A percentile compares a stretch with the other conserved stretches of the same genome.
Evolutionary conservation across 2,113 vertebrate species (phyloP).

Genomic region (Phodopus roborovskii): DNA sequence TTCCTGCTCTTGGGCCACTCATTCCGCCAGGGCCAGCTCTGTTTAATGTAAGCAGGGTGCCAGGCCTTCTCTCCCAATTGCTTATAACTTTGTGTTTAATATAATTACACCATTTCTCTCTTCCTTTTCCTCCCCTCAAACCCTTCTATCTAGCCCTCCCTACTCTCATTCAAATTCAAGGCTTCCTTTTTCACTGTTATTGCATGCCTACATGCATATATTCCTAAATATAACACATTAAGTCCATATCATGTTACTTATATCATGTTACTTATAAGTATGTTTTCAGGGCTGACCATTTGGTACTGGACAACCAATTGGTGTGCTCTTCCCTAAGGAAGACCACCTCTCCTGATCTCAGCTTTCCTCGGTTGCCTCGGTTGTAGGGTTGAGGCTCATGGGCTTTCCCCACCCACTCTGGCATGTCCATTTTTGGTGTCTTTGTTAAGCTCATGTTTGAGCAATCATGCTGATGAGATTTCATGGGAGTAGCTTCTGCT

Average conservation of each 20-base stretch:
- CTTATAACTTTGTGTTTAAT: no score
- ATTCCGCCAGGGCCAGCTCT: no score
- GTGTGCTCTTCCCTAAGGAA: background rate
- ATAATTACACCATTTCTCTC: background rate
- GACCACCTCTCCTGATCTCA: background rate
- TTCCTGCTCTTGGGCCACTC: no score
- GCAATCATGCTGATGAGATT: background rate
- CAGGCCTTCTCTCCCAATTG: no score
- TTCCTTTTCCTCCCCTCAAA: background rate
- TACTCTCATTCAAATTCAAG: background rate
- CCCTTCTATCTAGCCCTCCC: background rate
- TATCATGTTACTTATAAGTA: background rate
- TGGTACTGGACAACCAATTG: background rate
- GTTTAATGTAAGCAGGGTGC: no score
- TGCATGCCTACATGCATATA: background rate
- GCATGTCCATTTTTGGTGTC: background rate
- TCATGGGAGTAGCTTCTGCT: background rate
- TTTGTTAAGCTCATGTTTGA: background rate
- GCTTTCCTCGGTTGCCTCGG: background rate
- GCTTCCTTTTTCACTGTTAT: background rate
- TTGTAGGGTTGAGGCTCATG: background rate
- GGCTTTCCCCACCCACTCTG: background rate
- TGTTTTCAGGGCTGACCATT: background rate
- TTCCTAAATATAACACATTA: background rate
- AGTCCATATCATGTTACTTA: background rate